Evolutionary conservation across 2,113 vertebrate species (phyloP).

Genomic region (Apteryx owenii): DNA sequence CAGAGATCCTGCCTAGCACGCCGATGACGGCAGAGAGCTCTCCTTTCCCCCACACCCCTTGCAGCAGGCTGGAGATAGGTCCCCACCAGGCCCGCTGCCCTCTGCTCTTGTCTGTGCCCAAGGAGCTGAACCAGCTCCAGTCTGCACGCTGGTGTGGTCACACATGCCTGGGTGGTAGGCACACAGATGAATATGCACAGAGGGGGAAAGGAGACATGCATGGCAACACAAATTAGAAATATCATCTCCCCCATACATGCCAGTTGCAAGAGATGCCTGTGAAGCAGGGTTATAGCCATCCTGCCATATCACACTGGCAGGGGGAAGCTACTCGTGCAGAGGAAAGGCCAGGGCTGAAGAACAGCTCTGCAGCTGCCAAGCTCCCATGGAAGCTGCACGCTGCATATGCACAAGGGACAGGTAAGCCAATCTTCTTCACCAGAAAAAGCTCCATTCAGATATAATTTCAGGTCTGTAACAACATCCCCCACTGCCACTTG

Average conservation of each 20-base stretch:
- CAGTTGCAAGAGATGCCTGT: fast-evolving
- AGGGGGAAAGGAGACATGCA: background rate
- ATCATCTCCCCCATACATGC: fast-evolving
- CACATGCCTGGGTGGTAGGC: fast-evolving
- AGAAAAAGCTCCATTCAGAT: background rate
- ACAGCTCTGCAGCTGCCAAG: background rate
- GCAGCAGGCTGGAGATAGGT: background rate
- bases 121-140: background rate
- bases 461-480: fast-evolving
- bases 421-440: fast-evolving
- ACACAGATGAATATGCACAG: fast-evolving
- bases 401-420: background rate
- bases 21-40: background rate
- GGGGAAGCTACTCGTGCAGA: background rate
- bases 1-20: background rate
- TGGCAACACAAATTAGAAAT: fast-evolving
- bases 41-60: background rate
- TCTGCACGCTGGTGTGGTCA: fast-evolving
- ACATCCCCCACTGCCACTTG: background rate
- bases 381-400: background rate
- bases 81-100: background rate
- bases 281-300: background rate
- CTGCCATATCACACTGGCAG: background rate
- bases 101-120: background rate
- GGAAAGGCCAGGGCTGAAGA: fast-evolving